Evolutionary conservation across 2,113 vertebrate species (phyloP).

Genomic region (Platysteira castanea): DNA sequence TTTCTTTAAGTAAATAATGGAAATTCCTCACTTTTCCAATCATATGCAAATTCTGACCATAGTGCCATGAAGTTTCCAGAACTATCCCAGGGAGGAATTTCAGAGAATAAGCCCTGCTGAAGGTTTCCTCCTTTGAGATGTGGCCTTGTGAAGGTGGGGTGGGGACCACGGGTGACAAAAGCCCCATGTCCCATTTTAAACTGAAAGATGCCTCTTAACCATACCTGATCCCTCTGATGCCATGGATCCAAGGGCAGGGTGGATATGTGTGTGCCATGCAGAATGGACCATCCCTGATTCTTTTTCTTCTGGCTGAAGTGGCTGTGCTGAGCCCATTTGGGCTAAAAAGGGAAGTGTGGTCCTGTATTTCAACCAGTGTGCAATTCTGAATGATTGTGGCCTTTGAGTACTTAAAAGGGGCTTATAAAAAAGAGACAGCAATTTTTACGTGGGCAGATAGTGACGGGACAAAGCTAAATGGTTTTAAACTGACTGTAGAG

Average conservation of each 20-base stretch:
- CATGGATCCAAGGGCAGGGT: neutral
- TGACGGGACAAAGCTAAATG: neutral
- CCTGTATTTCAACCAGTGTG: neutral
- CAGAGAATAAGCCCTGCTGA: neutral
- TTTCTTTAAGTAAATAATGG: neutral
- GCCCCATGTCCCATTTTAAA: neutral
- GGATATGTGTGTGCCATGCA: neutral
- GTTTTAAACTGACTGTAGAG: neutral
- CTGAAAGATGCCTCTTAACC: neutral
- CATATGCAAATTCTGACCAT: neutral
- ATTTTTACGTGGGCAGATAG: neutral
- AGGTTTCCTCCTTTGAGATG: neutral
- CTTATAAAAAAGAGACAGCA: neutral
- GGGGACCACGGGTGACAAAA: fast-evolving
- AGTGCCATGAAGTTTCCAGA: neutral
- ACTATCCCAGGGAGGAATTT: neutral
- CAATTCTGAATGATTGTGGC: neutral
- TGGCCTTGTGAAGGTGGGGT: fast-evolving
- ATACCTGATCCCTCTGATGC: neutral
- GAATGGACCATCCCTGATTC: neutral
- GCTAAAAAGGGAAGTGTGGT: neutral
- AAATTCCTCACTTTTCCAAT: neutral
- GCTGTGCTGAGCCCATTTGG: neutral
- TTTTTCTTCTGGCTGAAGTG: neutral
- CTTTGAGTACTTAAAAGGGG: neutral